Conservation (phyloP, 2,797 vertebrate species). For the Dicrostonyx torquatus region DNA sequence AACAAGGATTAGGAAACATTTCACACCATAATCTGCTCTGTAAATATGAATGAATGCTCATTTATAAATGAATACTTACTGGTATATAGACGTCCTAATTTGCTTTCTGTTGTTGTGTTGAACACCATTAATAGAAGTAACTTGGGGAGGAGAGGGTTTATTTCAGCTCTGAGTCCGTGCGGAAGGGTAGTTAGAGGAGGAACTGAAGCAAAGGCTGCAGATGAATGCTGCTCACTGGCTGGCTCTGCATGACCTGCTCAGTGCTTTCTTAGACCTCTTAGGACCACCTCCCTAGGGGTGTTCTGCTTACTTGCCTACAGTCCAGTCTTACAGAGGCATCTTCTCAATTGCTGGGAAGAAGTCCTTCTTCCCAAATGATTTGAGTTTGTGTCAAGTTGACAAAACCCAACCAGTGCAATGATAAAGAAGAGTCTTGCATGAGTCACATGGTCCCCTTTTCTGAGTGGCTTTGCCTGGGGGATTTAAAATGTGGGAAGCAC, state of each 20-base stretch:
- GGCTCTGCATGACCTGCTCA: not conserved
- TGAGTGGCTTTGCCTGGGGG: not conserved
- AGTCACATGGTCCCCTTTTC: not conserved
- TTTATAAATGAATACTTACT: not conserved
- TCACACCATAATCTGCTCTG: not conserved
- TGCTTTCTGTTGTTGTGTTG: not conserved
- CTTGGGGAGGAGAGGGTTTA: not conserved
- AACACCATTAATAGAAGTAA: too few relatives aligned
- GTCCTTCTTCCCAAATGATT: not conserved
- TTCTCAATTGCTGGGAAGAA: not conserved
- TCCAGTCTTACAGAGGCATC: not conserved
- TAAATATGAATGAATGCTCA: not conserved
- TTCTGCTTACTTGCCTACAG: not conserved
- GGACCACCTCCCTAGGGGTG: not conserved
- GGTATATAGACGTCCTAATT: not conserved
- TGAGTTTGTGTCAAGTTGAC: not conserved
- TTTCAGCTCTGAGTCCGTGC: not conserved
- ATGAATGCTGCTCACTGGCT: not conserved
- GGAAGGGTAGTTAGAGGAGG: not conserved
- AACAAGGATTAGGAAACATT: constrained; percentile 1
- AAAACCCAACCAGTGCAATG: not conserved
- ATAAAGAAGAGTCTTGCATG: not conserved
- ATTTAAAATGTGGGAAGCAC: not conserved
- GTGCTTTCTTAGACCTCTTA: not conserved
- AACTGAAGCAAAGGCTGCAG: not conserved